Evolutionary conservation across 1,140 invertebrate species (phyloP).

Genomic region (Cyphomyrmex costatus): DNA sequence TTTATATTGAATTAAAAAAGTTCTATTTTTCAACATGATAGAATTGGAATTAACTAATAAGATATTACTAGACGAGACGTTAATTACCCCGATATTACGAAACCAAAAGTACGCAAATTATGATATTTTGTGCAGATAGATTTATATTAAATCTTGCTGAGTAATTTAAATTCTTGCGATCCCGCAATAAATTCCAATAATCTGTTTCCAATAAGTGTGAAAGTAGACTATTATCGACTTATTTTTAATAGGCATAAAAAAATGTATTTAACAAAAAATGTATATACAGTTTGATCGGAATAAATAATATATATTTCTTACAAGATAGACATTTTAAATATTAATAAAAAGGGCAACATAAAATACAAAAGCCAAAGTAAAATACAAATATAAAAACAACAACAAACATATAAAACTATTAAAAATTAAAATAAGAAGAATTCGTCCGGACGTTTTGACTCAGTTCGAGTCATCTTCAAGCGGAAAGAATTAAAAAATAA

Average conservation of each 20-base stretch:
- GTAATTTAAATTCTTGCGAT: slow-evolving; percentile 15
- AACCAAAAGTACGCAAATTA: not conserved
- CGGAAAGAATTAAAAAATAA: no score
- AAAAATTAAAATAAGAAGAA: no score
- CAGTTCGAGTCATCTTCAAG: no score
- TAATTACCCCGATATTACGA: slow-evolving; percentile 6
- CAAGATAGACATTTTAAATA: not conserved
- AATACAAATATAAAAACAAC: no score
- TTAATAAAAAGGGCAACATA: no score
- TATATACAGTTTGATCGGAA: not conserved
- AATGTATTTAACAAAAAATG: not conserved
- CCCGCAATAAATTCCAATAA: slow-evolving; percentile 26
- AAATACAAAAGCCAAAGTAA: no score
- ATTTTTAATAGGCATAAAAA: slow-evolving; percentile 30
- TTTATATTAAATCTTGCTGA: slow-evolving; percentile 16
- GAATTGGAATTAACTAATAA: not conserved
- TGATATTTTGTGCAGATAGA: not conserved
- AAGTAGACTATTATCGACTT: slow-evolving; percentile 5
- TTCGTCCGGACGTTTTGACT: no score
- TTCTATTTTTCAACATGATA: not conserved
- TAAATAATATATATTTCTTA: slow-evolving; percentile 7
- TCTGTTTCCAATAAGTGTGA: slow-evolving; percentile 20
- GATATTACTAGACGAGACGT: not conserved
- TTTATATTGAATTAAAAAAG: not conserved
- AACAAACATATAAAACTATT: no score